These are phyloP conservation scores for Cordylochernes scorpioides DNA, from an alignment of 2,888 invertebrate genomes.

Conservation along the genomic window DNA sequence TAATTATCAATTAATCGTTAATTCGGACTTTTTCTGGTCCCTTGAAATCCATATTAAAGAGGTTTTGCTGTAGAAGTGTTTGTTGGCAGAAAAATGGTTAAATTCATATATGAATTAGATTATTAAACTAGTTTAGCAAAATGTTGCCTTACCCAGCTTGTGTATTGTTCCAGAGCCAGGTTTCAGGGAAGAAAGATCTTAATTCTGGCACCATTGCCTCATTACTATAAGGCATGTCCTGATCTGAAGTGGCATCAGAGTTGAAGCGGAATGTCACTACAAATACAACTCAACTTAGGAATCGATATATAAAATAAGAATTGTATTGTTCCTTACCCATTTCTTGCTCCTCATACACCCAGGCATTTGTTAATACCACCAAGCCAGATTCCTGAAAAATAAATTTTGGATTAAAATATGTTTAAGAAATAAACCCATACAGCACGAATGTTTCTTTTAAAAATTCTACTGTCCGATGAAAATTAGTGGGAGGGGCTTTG, in stretches of 20 bases:
- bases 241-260: neutral
- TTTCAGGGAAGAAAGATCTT: constrained; percentile 50
- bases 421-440: too few relatives aligned
- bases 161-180: constrained; percentile 37
- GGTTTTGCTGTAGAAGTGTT: too few relatives aligned
- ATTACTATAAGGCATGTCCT: neutral
- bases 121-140: neutral
- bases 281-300: neutral
- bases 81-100: too few relatives aligned
- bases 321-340: constrained; percentile 7
- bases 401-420: neutral
- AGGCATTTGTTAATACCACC: constrained; percentile 42
- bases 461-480: too few relatives aligned
- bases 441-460: too few relatives aligned
- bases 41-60: too few relatives aligned
- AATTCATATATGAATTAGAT: too few relatives aligned
- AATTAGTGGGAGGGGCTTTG: too few relatives aligned
- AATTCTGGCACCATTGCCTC: neutral
- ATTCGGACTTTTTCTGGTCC: too few relatives aligned
- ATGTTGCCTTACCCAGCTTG: constrained; percentile 29
- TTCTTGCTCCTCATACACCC: constrained; percentile 22
- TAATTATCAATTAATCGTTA: too few relatives aligned
- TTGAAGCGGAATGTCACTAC: neutral
- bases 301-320: neutral
- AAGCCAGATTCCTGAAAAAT: constrained; percentile 17